A percentile compares a stretch with the other conserved stretches of the same genome.
Conservation (phyloP, 2,113 vertebrate species). For the Gulo gulo region DNA sequence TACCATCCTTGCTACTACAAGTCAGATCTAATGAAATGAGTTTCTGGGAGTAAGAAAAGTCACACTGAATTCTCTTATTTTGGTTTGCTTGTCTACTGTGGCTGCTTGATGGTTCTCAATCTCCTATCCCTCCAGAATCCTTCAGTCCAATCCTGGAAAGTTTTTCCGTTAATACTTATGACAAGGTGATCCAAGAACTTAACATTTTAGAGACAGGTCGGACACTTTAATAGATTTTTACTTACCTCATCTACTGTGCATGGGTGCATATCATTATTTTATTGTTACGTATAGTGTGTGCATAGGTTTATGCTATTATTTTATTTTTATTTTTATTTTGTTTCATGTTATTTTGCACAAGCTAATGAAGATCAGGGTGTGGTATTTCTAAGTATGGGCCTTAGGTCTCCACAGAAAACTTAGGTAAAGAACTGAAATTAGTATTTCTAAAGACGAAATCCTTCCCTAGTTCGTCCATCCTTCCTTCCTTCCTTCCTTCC, state of each 20-base stretch:
- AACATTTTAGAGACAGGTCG: not conserved
- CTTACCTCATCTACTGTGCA: not conserved
- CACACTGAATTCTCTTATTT: not conserved
- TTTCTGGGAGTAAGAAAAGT: not conserved
- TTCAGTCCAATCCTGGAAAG: not conserved
- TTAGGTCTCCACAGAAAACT: not conserved
- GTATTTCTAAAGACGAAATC: not conserved
- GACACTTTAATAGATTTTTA: not conserved
- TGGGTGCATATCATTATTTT: not conserved
- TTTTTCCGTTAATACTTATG: not conserved
- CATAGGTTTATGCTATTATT: not conserved
- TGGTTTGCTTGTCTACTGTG: not conserved
- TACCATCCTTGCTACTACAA: not conserved
- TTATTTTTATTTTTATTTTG: not conserved
- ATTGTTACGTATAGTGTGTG: not conserved
- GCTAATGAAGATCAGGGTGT: not conserved
- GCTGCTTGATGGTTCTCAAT: not conserved
- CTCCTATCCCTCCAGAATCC: rapidly evolving
- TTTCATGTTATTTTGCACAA: not conserved
- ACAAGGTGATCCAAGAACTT: not conserved
- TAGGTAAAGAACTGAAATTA: not conserved
- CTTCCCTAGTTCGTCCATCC: too few species aligned
- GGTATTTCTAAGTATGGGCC: not conserved
- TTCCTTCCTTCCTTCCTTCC: not conserved
- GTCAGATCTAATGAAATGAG: not conserved